Evolutionary conservation across 1,140 invertebrate genomes (phyloP).

Genomic region (Brachionus sp.): DNA sequence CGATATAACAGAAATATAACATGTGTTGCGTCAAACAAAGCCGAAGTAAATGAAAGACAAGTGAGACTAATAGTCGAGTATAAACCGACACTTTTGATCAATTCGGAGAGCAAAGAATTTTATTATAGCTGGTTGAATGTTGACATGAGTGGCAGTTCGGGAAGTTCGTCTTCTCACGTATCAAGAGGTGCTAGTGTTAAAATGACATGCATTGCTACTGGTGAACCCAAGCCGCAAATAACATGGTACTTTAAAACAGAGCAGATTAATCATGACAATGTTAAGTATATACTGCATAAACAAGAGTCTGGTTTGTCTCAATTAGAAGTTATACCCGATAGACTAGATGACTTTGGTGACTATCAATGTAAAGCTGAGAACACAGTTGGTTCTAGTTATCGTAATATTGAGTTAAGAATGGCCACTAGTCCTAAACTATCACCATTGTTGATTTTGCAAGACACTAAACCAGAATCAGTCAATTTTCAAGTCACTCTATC

Average conservation of each 20-base stretch:
- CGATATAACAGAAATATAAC: neutral
- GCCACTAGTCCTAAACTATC: neutral
- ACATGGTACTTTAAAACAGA: constrained; percentile 27
- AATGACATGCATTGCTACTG: constrained; percentile 30
- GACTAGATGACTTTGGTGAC: neutral
- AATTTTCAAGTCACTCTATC: constrained; percentile 1
- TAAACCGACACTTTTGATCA: neutral
- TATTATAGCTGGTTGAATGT: constrained; percentile 36
- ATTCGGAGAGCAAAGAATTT: neutral
- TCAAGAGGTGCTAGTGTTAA: neutral
- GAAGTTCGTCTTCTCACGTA: neutral
- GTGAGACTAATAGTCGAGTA: neutral
- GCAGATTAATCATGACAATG: constrained; percentile 6
- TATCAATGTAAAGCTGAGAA: constrained; percentile 42
- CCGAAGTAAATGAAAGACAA: neutral
- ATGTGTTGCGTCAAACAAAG: constrained; percentile 31
- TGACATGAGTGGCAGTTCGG: neutral
- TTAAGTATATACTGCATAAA: neutral
- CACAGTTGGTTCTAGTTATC: neutral
- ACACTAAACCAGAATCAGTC: neutral
- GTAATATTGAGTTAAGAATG: neutral
- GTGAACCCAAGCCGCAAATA: constrained; percentile 7
- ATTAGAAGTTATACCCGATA: neutral
- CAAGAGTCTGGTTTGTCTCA: neutral
- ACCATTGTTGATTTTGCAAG: neutral